Percentiles rank a stretch among this genome's conserved stretches.
Conservation (phyloP, 2,797 vertebrate species). For the Erethizon dorsatum region DNA sequence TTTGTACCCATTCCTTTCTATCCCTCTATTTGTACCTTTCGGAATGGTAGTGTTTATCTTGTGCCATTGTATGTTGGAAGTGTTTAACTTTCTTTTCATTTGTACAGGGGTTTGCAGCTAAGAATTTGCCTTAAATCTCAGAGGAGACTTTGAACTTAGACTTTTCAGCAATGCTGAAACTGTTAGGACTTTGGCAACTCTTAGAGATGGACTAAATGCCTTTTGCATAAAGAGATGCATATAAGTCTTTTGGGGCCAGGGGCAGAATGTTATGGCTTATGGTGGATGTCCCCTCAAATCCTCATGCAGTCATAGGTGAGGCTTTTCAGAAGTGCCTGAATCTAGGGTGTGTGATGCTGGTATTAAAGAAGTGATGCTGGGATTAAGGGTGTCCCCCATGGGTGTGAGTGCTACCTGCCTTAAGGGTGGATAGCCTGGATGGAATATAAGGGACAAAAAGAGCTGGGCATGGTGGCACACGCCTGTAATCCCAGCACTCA, state of each 20-base stretch:
- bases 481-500: neutral
- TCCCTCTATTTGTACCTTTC: neutral
- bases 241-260: neutral
- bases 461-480: neutral
- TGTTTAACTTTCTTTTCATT: no score
- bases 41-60: neutral
- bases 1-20: neutral
- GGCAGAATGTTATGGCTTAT: neutral
- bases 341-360: neutral
- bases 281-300: neutral
- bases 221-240: neutral
- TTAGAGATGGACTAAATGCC: neutral
- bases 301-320: neutral
- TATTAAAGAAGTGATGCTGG: neutral
- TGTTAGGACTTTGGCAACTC: neutral
- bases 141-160: no score
- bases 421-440: neutral
- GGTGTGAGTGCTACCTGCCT: neutral
- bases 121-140: no score
- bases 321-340: neutral
- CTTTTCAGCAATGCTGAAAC: neutral
- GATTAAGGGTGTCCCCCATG: neutral
- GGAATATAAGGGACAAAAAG: neutral
- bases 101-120: no score
- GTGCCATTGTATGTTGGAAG: no score